Percentiles rank a stretch among this genome's conserved stretches.
phyloP scores from a whole-genome alignment of 2,888 invertebrate genomes.

The Zhuqinia jingwanae region DNA sequence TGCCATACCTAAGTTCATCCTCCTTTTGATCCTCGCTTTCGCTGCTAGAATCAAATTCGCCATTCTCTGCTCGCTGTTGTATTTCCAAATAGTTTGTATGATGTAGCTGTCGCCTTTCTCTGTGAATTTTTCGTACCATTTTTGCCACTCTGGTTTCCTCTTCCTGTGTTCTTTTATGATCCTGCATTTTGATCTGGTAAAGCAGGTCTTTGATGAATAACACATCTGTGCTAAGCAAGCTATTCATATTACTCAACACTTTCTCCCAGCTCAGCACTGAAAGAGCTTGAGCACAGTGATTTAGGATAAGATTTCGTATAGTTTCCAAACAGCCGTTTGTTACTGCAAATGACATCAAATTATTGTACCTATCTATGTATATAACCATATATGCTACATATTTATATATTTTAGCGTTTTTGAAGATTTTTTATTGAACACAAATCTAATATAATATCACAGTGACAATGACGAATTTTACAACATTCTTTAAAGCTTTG shows the following conservation, averaged over 20 bases:
- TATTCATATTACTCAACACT: conserved; percentile 71
- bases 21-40: conserved; percentile 1
- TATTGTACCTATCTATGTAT: background rate
- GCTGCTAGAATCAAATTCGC: background rate
- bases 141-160: conserved; percentile 32
- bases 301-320: conserved; percentile 49
- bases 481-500: background rate
- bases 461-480: background rate
- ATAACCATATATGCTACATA: background rate
- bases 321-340: conserved; percentile 63
- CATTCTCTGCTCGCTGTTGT: conserved; percentile 1
- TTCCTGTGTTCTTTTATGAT: conserved; percentile 29
- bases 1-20: background rate
- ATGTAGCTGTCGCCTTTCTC: conserved; percentile 20
- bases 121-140: conserved; percentile 21
- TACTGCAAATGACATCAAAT: conserved; percentile 46
- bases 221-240: conserved; percentile 64
- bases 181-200: conserved; percentile 32
- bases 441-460: background rate
- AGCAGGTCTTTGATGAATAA: conserved; percentile 62
- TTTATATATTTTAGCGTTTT: background rate
- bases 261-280: conserved; percentile 45
- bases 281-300: conserved; percentile 32
- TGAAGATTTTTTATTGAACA: background rate
- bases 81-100: background rate